Conservation (phyloP, 2,797 vertebrate species). For the Zenarchopterus dispar region DNA sequence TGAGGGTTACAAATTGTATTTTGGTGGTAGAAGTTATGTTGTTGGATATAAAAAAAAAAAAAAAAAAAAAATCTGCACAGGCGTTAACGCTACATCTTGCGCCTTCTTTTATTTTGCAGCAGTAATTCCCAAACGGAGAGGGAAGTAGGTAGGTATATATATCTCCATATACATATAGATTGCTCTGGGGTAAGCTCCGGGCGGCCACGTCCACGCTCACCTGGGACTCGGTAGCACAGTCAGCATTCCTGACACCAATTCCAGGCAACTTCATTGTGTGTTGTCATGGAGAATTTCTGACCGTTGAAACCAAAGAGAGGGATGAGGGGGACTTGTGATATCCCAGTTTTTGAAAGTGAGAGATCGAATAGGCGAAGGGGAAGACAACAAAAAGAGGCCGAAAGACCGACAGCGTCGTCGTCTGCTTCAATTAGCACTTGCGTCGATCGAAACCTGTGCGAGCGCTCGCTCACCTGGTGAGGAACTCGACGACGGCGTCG, state of each 20-base stretch:
- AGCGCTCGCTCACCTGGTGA: constrained; percentile 89
- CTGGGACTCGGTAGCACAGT: constrained; percentile 73
- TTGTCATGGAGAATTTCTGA: constrained; percentile 76
- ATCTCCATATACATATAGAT: constrained; percentile 21
- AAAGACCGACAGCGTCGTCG: constrained; percentile 35
- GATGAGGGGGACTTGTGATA: constrained; percentile 35
- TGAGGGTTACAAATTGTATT: constrained; percentile 43
- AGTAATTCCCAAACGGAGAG: constrained; percentile 8
- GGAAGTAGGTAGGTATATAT: constrained; percentile 44
- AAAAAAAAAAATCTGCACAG: constrained; percentile 11
- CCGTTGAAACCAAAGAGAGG: constrained; percentile 40
- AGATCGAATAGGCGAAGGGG: neutral
- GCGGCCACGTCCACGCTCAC: constrained; percentile 55
- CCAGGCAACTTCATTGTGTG: constrained; percentile 77
- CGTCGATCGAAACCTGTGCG: constrained; percentile 52
- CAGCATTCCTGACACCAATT: constrained; percentile 59
- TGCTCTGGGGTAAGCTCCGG: constrained; percentile 55
- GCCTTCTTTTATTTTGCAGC: neutral
- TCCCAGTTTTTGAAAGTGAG: constrained; percentile 42
- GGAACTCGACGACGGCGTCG: constrained; percentile 98
- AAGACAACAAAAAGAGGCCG: neutral
- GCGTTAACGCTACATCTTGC: neutral
- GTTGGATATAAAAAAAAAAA: too few relatives aligned
- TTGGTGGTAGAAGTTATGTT: constrained; percentile 39
- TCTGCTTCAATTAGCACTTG: constrained; percentile 61